phyloP scores from a whole-genome alignment of 1,140 invertebrate species.

The Cataglyphis hispanica region DNA sequence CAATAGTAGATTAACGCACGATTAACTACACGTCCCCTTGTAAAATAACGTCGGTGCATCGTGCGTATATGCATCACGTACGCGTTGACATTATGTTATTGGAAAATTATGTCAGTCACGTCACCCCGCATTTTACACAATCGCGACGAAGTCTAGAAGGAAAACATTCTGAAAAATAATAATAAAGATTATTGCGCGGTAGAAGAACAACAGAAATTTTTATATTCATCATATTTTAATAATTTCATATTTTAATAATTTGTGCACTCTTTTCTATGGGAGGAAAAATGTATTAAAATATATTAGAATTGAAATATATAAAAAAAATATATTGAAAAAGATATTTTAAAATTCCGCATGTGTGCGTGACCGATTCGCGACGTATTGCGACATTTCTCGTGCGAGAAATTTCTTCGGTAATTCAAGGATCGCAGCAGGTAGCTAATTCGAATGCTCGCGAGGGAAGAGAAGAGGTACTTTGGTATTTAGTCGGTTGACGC shows the following conservation, averaged over 20 bases:
- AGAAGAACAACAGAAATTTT: background rate
- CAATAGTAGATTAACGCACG: slow-evolving; percentile 66
- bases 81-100: background rate
- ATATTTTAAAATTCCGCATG: background rate
- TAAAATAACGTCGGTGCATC: background rate
- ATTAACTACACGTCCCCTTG: slow-evolving; percentile 57
- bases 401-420: background rate
- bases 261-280: background rate
- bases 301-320: too few species aligned
- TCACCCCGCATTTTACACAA: background rate
- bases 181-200: too few species aligned
- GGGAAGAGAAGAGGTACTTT: slow-evolving; percentile 3
- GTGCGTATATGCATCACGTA: background rate
- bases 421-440: slow-evolving; percentile 22
- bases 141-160: too few species aligned
- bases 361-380: background rate
- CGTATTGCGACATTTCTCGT: background rate
- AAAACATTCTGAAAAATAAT: background rate
- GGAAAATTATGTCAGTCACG: background rate
- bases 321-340: too few species aligned
- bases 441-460: slow-evolving; percentile 39
- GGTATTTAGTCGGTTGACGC: slow-evolving; percentile 49
- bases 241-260: too few species aligned
- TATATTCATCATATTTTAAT: background rate
- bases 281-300: too few species aligned